Evolutionary conservation across 2,113 vertebrate genomes (phyloP), one percentile per base, ranked within the genome.

Genomic region (Herpailurus yagouaroundi): DNA sequence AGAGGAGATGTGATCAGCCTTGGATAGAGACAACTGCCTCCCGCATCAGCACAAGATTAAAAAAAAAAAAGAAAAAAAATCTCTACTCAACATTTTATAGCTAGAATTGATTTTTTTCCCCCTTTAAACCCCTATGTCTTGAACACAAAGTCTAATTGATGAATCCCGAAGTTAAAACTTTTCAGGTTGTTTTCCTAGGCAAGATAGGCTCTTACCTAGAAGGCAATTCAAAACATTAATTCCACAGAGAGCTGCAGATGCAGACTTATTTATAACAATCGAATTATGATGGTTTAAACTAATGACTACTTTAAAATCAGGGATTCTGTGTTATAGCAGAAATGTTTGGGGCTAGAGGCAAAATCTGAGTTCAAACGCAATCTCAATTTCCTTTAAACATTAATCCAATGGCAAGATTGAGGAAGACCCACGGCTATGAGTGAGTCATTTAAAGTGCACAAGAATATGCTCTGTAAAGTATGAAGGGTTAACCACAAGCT

Each of bases 151-250:
- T 93, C 64, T 94, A 96, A 95, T 2, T 41, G 52, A 96, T 81
- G 79, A 95, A 45, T 21, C 55, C 25, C 36, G 21, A 38, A 92
- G 64, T 95, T 66, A 66, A 73, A 97, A 97, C 95, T 97, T 97
- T 94, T 64, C 68, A 64, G 6, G 18, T 71, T 73, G 36, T 93
- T 97, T 91, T 3, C n/a, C 50, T 23, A 73, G 66, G 41, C 68
- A 73, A 50, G 18, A 23, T 15, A 45, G 27, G 33, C 31, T 94
- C 55, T 91, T 52, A 71, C 50, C 29, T 38, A 81, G 60, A 80
- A 92, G 25, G 7, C 31, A 48, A 25, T 73, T 90, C 29, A 68
- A 73, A 81, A 38, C 45, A 71, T 48, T 90, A 71, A 82, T 41
- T 48, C 6, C 84, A 60, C 82, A 93, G 68, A 95, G 7, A 80